Evolutionary conservation across 2,113 vertebrate species (phyloP).

Genomic region (Halcyon malimbica): DNA sequence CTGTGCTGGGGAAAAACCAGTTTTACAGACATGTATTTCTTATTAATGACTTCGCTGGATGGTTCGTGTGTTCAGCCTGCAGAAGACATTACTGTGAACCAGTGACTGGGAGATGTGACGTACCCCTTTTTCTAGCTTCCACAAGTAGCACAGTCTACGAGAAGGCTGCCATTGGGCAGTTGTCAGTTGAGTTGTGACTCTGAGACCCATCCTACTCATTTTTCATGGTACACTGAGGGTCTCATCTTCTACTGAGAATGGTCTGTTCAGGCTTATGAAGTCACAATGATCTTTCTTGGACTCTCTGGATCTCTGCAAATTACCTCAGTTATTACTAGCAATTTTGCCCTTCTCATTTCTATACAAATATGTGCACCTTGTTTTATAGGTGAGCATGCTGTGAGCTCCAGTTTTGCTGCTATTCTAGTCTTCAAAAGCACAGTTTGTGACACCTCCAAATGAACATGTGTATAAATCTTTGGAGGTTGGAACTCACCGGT

Average conservation of each 20-base stretch:
- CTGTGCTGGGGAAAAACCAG: neutral
- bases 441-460: neutral
- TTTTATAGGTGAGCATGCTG: neutral
- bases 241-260: neutral
- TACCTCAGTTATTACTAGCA: neutral
- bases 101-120: rapidly evolving
- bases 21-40: conserved; percentile 3
- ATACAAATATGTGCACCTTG: neutral
- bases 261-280: neutral
- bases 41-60: neutral
- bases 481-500: neutral
- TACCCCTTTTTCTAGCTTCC: neutral
- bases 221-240: neutral
- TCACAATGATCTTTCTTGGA: neutral
- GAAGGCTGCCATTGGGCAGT: neutral
- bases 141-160: rapidly evolving
- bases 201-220: neutral
- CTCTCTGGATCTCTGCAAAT: neutral
- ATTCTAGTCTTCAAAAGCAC: neutral
- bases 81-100: neutral
- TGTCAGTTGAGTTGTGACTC: neutral
- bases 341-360: neutral
- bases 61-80: neutral
- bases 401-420: neutral
- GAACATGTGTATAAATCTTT: neutral